Evolutionary conservation across 2,888 invertebrate genomes (phyloP).

Genomic region (Agrochola circellaris): DNA sequence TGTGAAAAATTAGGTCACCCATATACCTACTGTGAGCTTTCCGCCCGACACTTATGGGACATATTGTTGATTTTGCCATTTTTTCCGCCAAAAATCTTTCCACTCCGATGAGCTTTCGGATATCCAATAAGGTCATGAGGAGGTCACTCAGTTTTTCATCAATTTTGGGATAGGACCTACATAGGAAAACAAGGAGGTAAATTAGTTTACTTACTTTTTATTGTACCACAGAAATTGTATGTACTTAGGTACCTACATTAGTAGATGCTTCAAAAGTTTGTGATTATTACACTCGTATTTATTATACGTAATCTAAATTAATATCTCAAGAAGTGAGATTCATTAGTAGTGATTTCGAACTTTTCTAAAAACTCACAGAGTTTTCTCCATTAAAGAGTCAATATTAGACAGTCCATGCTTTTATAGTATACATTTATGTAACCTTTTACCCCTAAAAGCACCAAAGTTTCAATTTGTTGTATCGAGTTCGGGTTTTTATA

Average conservation of each 20-base stretch:
- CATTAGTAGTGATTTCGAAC: background rate
- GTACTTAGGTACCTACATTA: background rate
- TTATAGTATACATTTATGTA: background rate
- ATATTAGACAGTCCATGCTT: background rate
- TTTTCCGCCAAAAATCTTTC: constrained; percentile 57
- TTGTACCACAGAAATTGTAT: too few relatives aligned
- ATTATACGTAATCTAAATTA: background rate
- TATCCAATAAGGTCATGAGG: constrained; percentile 42
- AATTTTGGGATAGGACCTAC: constrained; percentile 11
- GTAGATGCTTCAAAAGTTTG: background rate
- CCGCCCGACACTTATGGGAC: constrained; percentile 65
- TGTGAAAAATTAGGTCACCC: constrained; percentile 80
- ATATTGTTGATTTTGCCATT: constrained; percentile 66
- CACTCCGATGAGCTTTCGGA: constrained; percentile 31
- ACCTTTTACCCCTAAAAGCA: background rate
- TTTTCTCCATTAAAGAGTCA: background rate
- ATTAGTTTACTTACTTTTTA: background rate
- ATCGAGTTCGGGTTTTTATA: background rate
- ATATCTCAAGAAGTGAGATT: background rate
- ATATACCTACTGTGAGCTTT: constrained; percentile 65
- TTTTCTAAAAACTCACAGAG: background rate
- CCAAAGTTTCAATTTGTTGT: background rate
- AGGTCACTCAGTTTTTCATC: constrained; percentile 44
- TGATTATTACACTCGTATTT: background rate
- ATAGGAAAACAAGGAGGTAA: background rate